Evolutionary conservation across 2,797 vertebrate genomes (phyloP).

Genomic region (Muscicapa striata): DNA sequence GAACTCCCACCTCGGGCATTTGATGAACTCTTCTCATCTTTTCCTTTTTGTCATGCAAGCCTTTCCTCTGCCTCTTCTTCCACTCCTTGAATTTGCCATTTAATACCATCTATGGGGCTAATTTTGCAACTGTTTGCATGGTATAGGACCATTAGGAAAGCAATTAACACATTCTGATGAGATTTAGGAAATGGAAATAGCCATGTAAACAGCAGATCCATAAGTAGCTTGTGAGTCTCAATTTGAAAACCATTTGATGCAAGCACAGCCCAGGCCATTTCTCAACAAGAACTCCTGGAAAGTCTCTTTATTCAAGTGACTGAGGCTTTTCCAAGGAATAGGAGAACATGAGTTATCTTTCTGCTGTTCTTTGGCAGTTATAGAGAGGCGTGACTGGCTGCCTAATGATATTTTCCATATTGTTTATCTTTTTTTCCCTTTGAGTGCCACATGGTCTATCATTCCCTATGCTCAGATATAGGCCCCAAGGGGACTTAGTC

Average conservation of each 20-base stretch:
- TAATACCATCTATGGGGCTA: neutral
- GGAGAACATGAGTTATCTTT: constrained; percentile 7
- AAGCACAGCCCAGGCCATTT: neutral
- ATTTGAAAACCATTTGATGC: neutral
- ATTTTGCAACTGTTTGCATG: neutral
- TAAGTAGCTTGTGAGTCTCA: neutral
- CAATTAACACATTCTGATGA: neutral
- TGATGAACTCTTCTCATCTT: neutral
- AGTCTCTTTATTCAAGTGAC: neutral
- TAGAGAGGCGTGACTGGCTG: neutral
- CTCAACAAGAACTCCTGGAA: neutral
- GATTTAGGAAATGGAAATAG: neutral
- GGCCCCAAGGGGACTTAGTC: neutral
- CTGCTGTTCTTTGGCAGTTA: neutral
- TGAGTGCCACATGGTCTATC: neutral
- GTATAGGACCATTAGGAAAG: neutral
- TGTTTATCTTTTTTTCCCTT: constrained; percentile 23
- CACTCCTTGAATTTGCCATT: neutral
- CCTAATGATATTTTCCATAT: constrained; percentile 32
- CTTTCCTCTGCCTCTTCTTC: neutral
- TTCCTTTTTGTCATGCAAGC: neutral
- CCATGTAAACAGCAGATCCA: neutral
- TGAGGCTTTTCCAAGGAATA: neutral
- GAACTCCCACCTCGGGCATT: neutral
- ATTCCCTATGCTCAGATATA: neutral